Evolutionary conservation across 2,797 vertebrate genomes (phyloP), one percentile per base, ranked within the genome.

Genomic region (Gymnoscopelus braueri): DNA sequence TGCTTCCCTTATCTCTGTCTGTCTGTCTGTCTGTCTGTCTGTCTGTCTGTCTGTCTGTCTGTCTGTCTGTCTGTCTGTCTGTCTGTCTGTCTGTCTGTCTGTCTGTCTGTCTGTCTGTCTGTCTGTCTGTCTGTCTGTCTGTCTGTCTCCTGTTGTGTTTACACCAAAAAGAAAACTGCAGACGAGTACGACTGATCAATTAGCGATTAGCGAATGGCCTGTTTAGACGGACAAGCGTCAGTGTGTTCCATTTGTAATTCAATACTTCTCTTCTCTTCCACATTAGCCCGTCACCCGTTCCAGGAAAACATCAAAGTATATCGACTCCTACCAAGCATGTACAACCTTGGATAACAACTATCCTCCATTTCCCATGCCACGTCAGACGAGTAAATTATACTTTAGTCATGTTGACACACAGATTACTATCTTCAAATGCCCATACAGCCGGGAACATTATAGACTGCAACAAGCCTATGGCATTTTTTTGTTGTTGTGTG

Each of bases 361-460:
- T 10, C 39, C 39, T 44, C 39, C 50, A 13, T 51, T 51, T 51
- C 50, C 50, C 3, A 51, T 44, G 50, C 59, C 19, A 73, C 24
- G 47, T 60, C 32, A 60, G 61, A 74, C 47, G 50, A 49, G 65
- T 72, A 75, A 44, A 86, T 81, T 76, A 63, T 15, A 69, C 49
- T 49, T 35, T 0, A 67, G 47, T 60, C 15, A 47, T 13, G 60
- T 24, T 73, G 67, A 76, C 61, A 47, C 35, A 63, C 32, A 75
- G 77, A 84, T 74, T 62, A 60, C 24, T 23, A 3, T 29, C 58
- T 63, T 60, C 48, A 32, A 78, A 60, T 5, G 3, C 6, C 4
- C 2, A 19, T 39, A 24, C 76, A 74, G 82, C 83, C 82, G 81
- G 75, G 73, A 82, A 81, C 67, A 50, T 23, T n/a, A 9, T 49